phyloP scores from a whole-genome alignment of 2,888 invertebrate genomes.

The Limenitis camilla region DNA sequence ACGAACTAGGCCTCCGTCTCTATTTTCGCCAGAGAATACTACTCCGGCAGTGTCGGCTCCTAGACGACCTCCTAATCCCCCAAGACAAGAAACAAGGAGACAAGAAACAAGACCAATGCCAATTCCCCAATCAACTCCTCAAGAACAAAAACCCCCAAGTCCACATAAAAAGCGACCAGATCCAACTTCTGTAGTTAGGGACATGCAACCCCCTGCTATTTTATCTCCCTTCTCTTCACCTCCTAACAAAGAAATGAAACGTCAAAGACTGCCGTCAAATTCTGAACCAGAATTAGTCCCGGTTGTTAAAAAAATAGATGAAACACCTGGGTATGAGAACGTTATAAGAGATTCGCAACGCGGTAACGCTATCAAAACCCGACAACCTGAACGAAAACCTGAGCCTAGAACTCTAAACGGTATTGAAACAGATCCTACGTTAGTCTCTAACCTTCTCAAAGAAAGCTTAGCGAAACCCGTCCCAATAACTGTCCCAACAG shows the following conservation, averaged over 20 bases:
- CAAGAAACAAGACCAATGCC: slow-evolving; percentile 30
- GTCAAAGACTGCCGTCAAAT: slow-evolving; percentile 59
- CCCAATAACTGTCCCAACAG: slow-evolving; percentile 60
- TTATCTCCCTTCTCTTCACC: slow-evolving; percentile 71
- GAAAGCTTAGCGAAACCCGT: slow-evolving; percentile 74
- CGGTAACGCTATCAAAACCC: slow-evolving; percentile 44
- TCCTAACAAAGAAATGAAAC: slow-evolving; percentile 44
- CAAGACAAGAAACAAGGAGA: slow-evolving; percentile 29
- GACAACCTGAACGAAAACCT: slow-evolving; percentile 57
- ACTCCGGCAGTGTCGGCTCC: slow-evolving; percentile 66
- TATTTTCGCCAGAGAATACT: slow-evolving; percentile 79
- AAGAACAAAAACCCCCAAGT: slow-evolving; percentile 40
- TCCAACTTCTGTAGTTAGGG: slow-evolving; percentile 47
- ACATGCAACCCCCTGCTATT: slow-evolving; percentile 60
- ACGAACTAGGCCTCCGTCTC: slow-evolving; percentile 72
- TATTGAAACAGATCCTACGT: slow-evolving; percentile 81
- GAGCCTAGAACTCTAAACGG: slow-evolving; percentile 72
- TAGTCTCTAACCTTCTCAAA: slow-evolving; percentile 81
- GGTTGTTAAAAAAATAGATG: slow-evolving; percentile 77
- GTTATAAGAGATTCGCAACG: slow-evolving; percentile 73
- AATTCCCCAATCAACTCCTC: slow-evolving; percentile 23
- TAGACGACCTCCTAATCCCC: slow-evolving; percentile 43
- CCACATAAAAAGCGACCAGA: slow-evolving; percentile 54
- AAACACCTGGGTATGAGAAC: slow-evolving; percentile 77
- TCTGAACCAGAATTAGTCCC: slow-evolving; percentile 77